Base-by-base conservation (phyloP, 2,888 invertebrate genomes). In the Drosophila suboccidentalis region DNA sequence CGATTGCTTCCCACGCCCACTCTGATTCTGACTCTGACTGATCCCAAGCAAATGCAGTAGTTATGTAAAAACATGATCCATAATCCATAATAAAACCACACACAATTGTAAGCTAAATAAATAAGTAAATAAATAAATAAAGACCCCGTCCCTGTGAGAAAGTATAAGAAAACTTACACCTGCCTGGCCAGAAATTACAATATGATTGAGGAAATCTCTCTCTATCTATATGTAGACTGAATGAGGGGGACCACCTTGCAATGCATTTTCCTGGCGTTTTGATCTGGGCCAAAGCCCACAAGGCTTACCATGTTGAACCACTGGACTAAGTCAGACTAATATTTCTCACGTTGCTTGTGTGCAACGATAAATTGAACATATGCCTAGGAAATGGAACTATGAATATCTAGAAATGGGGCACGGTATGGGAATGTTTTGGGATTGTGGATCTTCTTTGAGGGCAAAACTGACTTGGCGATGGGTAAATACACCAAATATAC, bases 301-400 rank as follows among this genome's bases (percentile, higher is more conserved):
- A 36, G 84, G 89, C 85, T 86, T 86, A 90, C 43, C 60, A 49
- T 65, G 68, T 83, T 89, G 84, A 90, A 89, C 87, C 90, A 86
- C 74, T 77, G 87, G 89, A 80, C 84, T 89, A 86, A 89, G 80
- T 81, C 75, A 68, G 78, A 49, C 78, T 65, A 87, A 80, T 81
- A 87, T 90, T 89, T 85, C 90, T 83, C 85, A 89, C 87, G 86
- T 84, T 90, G 71, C 79, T 44, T 26, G 60, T 62, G 53, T 62
- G 51, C 62, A 54, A 49, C 67, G 62, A 82, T 71, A 82, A 80
- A 71, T 89, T 49, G 75, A 75, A 53, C 82, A 75, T 63, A 61
- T 77, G 74, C 47, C 34, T 43, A 60, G 13, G 32, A 59, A 59
- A 32, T 19, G 38, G 38, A 58, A 59, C 46, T 55, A 15, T n/a